These are phyloP conservation scores for Agrotis puta DNA, from an alignment of 2,888 invertebrate species.

Conservation along the genomic window DNA sequence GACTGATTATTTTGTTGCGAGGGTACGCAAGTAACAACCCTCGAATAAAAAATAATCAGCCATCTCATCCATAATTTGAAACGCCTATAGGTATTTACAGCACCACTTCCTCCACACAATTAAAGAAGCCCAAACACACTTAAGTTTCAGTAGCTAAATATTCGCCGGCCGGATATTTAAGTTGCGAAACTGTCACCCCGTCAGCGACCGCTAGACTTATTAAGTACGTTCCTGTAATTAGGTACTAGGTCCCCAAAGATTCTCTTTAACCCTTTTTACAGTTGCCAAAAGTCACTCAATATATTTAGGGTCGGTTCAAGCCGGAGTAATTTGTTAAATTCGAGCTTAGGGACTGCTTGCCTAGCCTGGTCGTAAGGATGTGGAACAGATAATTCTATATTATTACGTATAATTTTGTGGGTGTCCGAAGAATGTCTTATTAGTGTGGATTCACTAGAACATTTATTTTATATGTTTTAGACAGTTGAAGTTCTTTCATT, in stretches of 20 bases:
- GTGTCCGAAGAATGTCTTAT: constrained; percentile 70
- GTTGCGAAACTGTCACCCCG: constrained; percentile 49
- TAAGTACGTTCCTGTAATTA: constrained; percentile 64
- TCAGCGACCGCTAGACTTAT: constrained; percentile 57
- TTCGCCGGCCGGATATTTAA: constrained; percentile 51
- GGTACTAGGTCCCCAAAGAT: constrained; percentile 64
- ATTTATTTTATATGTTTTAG: constrained; percentile 44
- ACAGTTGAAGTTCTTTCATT: constrained; percentile 40
- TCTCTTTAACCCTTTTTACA: constrained; percentile 69
- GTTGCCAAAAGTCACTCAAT: constrained; percentile 68
- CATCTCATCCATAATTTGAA: no score
- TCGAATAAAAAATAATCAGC: no score
- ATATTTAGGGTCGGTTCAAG: constrained; percentile 67
- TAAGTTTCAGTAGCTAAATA: constrained; percentile 45
- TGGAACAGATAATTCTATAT: constrained; percentile 62
- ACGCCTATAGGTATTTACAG: neutral
- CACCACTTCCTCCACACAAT: neutral
- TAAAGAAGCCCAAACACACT: constrained; percentile 33
- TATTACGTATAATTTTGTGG: constrained; percentile 62
- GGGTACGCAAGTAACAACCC: no score
- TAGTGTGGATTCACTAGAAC: constrained; percentile 58
- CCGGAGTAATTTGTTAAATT: constrained; percentile 72
- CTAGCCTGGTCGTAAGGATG: constrained; percentile 59
- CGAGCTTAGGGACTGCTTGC: constrained; percentile 69
- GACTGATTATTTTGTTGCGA: no score